Evolutionary conservation across 2,888 invertebrate species (phyloP).

Genomic region (Apamea monoglypha): DNA sequence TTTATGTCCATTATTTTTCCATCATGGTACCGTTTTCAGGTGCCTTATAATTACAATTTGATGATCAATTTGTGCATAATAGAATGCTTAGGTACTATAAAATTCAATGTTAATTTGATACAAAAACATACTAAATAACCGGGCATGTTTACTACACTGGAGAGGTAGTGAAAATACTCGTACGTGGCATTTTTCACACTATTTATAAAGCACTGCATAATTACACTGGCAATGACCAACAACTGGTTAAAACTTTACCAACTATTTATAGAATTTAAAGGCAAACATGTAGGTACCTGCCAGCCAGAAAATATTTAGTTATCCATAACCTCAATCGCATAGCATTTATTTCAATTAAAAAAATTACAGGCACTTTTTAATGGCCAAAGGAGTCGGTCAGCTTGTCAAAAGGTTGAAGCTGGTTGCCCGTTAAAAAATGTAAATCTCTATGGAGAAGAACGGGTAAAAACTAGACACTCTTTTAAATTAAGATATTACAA

Average conservation of each 20-base stretch:
- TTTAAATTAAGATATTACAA: not conserved
- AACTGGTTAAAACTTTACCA: not conserved
- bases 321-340: not conserved
- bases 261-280: not conserved
- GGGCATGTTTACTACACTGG: not conserved
- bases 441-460: not conserved
- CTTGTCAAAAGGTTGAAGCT: not conserved
- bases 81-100: not conserved
- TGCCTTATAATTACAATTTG: not conserved
- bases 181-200: not conserved
- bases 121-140: not conserved
- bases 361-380: not conserved
- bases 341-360: not conserved
- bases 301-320: not conserved
- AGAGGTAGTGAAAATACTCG: not conserved
- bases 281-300: not conserved
- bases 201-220: slow-evolving; percentile 25
- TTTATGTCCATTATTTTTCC: not conserved
- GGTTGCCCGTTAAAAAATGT: not conserved
- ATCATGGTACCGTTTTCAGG: too few relatives aligned
- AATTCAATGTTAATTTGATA: not conserved
- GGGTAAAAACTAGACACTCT: not conserved
- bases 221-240: slow-evolving; percentile 5
- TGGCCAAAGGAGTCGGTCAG: not conserved
- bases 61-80: not conserved